A percentile compares a stretch with the other conserved stretches of the same genome.
Evolutionary conservation across 2,113 vertebrate genomes (phyloP).

Genomic region (Plectropomus leopardus): DNA sequence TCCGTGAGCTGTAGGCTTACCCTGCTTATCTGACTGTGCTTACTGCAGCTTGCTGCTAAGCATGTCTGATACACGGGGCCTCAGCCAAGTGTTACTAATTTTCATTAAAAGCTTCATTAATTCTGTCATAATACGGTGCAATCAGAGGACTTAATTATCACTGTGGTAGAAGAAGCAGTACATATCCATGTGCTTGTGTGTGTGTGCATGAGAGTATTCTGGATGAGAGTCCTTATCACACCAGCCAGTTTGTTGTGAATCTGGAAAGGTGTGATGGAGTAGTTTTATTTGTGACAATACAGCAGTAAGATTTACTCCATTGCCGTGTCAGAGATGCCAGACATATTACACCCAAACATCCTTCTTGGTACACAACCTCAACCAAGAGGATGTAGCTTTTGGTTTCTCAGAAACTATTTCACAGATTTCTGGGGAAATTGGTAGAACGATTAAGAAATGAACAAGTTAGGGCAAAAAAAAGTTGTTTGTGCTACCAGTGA

Average conservation of each 20-base stretch:
- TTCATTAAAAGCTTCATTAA: conserved; percentile 86
- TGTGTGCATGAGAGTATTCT: neutral
- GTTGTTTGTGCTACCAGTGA: neutral
- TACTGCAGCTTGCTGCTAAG: conserved; percentile 62
- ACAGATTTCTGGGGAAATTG: neutral
- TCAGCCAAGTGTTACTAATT: conserved; percentile 81
- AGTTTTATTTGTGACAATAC: conserved; percentile 20
- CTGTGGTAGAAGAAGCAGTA: conserved; percentile 49
- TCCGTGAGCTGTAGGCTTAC: conserved; percentile 57
- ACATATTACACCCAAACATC: neutral
- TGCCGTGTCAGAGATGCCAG: neutral
- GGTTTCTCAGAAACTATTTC: neutral
- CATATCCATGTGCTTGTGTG: conserved; percentile 10
- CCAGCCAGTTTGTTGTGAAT: conserved; percentile 4
- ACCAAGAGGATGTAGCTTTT: neutral
- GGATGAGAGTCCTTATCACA: conserved; percentile 23
- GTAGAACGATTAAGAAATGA: neutral
- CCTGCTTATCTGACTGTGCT: conserved; percentile 64
- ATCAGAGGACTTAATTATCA: conserved; percentile 77
- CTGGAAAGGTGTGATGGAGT: conserved; percentile 11
- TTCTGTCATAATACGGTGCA: conserved; percentile 78
- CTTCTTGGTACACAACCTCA: neutral
- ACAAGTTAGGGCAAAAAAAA: neutral
- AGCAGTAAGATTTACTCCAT: neutral
- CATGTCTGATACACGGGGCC: conserved; percentile 58